These are phyloP conservation scores for Tamandua tetradactyla DNA, from an alignment of 2,797 vertebrate genomes.

Conservation along the genomic window DNA sequence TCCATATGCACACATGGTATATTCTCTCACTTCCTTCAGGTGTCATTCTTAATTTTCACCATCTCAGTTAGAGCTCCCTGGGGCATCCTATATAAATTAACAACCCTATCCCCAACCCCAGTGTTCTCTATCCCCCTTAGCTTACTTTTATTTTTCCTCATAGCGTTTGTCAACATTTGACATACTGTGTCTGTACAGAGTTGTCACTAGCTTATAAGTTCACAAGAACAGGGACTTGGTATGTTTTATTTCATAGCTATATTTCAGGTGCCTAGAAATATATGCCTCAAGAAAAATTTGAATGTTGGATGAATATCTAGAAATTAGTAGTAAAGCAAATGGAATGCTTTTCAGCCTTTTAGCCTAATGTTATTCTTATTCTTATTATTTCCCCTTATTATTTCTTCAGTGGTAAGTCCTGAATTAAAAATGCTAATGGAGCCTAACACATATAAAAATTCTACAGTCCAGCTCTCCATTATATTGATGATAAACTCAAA, in stretches of 20 bases:
- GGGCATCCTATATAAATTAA: not conserved
- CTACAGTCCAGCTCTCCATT: not conserved
- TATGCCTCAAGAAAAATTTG: not conserved
- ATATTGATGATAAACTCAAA: conserved; percentile 10
- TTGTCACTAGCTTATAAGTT: not conserved
- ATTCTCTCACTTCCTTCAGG: not conserved
- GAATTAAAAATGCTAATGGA: not conserved
- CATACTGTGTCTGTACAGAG: not conserved
- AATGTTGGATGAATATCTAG: conserved; percentile 40
- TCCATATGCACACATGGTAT: not conserved
- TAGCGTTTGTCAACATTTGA: too few relatives aligned
- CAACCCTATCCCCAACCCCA: not conserved
- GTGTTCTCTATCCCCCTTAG: not conserved
- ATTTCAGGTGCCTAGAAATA: not conserved
- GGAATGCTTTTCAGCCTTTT: not conserved
- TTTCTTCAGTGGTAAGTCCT: conserved; percentile 8
- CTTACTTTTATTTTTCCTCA: not conserved
- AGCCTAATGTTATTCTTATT: not conserved
- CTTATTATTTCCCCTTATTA: not conserved
- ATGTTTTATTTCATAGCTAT: not conserved
- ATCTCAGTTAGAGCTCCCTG: not conserved
- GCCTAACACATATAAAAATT: not conserved
- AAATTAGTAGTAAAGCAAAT: conserved; percentile 18
- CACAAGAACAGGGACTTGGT: not conserved
- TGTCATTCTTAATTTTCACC: not conserved